A percentile compares a stretch with the other conserved stretches of the same genome.
Conservation (phyloP, 2,113 vertebrate species). For the Opisthocomus hoazin region DNA sequence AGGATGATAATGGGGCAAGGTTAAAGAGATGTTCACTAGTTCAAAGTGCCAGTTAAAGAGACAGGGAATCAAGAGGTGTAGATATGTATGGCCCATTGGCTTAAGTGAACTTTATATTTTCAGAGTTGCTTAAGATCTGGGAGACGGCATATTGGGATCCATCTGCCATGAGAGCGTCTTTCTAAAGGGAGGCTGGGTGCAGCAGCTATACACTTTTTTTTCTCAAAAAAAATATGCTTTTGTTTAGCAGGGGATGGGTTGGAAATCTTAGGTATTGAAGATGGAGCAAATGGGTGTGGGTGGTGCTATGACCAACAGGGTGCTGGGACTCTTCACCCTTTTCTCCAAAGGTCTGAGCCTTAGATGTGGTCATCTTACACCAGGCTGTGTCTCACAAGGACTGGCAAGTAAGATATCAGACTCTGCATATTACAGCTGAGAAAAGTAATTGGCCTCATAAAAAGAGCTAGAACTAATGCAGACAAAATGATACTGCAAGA, state of each 20-base stretch:
- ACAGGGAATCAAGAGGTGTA: constrained; percentile 50
- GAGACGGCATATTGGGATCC: constrained; percentile 66
- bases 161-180: constrained; percentile 64
- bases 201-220: constrained; percentile 27
- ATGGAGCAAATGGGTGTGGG: background rate
- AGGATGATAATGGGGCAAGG: constrained; percentile 79
- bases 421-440: background rate
- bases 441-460: constrained; percentile 13
- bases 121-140: constrained; percentile 66
- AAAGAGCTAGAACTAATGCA: constrained; percentile 50
- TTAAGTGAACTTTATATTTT: constrained; percentile 60
- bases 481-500: constrained; percentile 38
- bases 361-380: background rate
- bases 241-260: constrained; percentile 43
- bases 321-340: background rate
- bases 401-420: background rate
- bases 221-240: constrained; percentile 41
- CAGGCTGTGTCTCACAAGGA: background rate
- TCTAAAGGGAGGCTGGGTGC: constrained; percentile 20
- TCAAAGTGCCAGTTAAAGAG: constrained; percentile 75
- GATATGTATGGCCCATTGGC: constrained; percentile 14
- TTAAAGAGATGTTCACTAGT: constrained; percentile 76
- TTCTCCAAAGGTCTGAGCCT: background rate
- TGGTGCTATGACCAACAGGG: background rate
- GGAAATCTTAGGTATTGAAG: background rate